These are phyloP conservation scores for Enteromius anoplus DNA, from an alignment of 2,797 vertebrate species.

Conservation along the genomic window DNA sequence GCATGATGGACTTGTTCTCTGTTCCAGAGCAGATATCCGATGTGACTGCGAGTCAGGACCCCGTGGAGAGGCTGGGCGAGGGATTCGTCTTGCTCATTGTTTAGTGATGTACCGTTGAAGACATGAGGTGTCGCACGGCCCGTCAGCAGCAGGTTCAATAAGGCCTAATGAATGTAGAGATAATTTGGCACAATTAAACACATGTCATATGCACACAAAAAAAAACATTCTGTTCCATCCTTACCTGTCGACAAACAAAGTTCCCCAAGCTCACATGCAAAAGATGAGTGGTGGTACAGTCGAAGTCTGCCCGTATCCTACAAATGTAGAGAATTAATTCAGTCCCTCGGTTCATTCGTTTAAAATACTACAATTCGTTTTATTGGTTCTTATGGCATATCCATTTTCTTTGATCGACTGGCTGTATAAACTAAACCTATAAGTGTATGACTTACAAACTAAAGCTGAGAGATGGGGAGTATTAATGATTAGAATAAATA, in stretches of 20 bases:
- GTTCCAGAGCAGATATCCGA: constrained; percentile 85
- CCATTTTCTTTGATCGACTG: neutral
- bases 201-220: neutral
- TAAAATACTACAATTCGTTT: neutral
- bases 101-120: constrained; percentile 75
- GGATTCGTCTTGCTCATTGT: constrained; percentile 60
- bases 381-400: neutral
- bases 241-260: constrained; percentile 82
- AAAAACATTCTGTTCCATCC: neutral
- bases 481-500: neutral
- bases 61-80: constrained; percentile 71
- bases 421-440: neutral
- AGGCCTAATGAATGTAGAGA: constrained; percentile 70
- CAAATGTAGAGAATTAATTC: neutral
- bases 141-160: constrained; percentile 83
- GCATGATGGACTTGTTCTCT: constrained; percentile 60
- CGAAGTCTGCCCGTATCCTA: constrained; percentile 83
- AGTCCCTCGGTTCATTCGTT: neutral
- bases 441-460: neutral
- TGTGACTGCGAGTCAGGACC: constrained; percentile 70
- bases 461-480: neutral
- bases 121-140: constrained; percentile 77
- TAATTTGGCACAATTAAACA: neutral
- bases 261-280: constrained; percentile 72
- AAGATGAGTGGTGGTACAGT: constrained; percentile 73